Conservation (phyloP, 2,888 invertebrate species). For the Chalcis sispes region DNA sequence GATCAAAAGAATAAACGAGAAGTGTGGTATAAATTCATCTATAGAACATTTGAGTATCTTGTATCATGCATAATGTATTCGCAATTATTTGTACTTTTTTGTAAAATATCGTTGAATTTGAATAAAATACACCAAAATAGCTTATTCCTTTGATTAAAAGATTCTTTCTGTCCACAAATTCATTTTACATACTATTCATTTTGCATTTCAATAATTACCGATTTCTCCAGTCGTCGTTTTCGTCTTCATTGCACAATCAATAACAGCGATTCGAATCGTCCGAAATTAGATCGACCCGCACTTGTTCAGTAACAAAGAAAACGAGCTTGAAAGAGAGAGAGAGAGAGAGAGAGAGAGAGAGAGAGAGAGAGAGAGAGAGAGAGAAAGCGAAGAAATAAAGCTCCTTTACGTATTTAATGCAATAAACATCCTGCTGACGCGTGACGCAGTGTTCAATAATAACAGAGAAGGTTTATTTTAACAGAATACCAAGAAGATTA, state of each 20-base stretch:
- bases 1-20: no score
- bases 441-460: background rate
- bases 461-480: background rate
- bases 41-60: no score
- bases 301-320: background rate
- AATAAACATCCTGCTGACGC: background rate
- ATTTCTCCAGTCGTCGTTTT: background rate
- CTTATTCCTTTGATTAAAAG: no score
- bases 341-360: background rate
- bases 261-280: background rate
- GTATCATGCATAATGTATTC: no score
- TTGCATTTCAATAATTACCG: background rate
- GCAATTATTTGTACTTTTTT: no score
- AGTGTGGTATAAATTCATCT: no score
- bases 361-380: background rate
- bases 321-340: background rate
- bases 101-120: no score
- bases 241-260: constrained; percentile 12
- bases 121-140: no score
- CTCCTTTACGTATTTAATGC: background rate
- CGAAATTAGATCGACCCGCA: constrained; percentile 1
- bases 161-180: no score
- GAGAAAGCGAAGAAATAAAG: background rate
- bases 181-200: background rate
- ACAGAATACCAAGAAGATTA: background rate